Percentiles rank a stretch among this genome's conserved stretches.
Evolutionary conservation across 2,797 vertebrate species (phyloP).

Genomic region (Megalops cyprinoides): DNA sequence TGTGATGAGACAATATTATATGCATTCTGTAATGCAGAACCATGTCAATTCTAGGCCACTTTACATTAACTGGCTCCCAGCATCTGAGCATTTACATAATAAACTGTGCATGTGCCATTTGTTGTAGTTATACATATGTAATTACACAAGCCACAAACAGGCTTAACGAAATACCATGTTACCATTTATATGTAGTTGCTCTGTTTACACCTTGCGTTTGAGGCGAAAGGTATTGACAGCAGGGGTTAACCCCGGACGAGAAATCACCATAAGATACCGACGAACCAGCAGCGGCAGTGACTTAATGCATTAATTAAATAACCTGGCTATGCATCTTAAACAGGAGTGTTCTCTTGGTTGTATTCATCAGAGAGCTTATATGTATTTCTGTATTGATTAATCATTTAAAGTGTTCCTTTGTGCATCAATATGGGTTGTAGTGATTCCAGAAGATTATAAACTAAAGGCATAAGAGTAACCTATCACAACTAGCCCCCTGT

Average conservation of each 20-base stretch:
- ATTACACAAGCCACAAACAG: no score
- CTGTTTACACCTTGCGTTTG: no score
- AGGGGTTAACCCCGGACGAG: not conserved
- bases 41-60: not conserved
- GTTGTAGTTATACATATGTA: no score
- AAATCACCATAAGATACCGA: not conserved
- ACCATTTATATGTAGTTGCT: no score
- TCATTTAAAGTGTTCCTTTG: not conserved
- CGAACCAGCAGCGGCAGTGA: not conserved
- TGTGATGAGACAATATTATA: not conserved
- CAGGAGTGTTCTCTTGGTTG: not conserved
- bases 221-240: not conserved
- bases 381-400: not conserved
- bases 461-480: no score
- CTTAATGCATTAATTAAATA: not conserved
- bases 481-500: no score
- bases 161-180: no score
- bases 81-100: no score
- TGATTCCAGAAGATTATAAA: no score
- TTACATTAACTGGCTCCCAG: not conserved
- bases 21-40: not conserved
- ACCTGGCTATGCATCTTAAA: not conserved
- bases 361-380: not conserved
- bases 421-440: no score
- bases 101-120: no score